Conservation (phyloP, 2,888 invertebrate genomes). For the Fragum fragum region DNA sequence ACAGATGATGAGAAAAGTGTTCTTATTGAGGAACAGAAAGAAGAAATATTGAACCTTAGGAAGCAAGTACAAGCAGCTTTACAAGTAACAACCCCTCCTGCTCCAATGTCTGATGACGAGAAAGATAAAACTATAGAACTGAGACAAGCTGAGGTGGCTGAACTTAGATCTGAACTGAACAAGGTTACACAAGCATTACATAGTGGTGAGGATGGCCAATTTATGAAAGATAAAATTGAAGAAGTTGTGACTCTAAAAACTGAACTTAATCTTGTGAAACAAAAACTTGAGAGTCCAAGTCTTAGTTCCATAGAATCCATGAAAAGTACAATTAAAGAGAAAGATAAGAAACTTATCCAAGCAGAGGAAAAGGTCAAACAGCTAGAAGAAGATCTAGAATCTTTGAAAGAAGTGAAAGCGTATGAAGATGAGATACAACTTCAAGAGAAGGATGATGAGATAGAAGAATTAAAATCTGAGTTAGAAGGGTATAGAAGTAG, state of each 20-base stretch:
- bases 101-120: constrained; percentile 52
- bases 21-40: constrained; percentile 49
- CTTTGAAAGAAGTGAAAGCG: constrained; percentile 58
- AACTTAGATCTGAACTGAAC: constrained; percentile 41
- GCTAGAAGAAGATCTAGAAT: constrained; percentile 61
- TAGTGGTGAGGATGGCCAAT: constrained; percentile 49
- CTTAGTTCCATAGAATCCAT: constrained; percentile 34
- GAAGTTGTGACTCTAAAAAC: constrained; percentile 52
- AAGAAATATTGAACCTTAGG: constrained; percentile 59
- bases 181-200: constrained; percentile 48
- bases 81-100: constrained; percentile 49
- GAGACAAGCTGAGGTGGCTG: constrained; percentile 45
- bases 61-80: constrained; percentile 57
- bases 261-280: constrained; percentile 44
- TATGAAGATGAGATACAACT: constrained; percentile 63
- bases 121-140: constrained; percentile 53
- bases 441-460: constrained; percentile 71
- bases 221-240: constrained; percentile 56
- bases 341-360: constrained; percentile 58
- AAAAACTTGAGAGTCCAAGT: constrained; percentile 46
- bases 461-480: constrained; percentile 65
- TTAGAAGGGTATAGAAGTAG: constrained; percentile 60
- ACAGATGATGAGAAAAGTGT: constrained; percentile 45
- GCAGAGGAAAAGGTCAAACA: constrained; percentile 55
- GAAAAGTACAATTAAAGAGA: constrained; percentile 44